A percentile compares a stretch with the other conserved stretches of the same genome.
phyloP scores from a whole-genome alignment of 2,888 invertebrate species.

The Psylliodes chrysocephalus region DNA sequence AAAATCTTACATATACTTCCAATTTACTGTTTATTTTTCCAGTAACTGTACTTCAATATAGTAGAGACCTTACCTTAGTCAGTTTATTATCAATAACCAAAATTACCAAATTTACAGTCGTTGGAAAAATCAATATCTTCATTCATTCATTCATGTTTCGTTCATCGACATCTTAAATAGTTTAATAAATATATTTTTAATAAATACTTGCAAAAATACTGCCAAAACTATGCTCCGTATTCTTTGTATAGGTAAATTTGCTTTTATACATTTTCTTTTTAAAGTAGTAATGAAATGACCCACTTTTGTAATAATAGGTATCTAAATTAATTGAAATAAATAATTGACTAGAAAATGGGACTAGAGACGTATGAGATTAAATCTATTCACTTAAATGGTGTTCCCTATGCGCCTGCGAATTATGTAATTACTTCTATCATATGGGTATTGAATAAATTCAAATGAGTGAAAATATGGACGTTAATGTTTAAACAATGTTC shows the following conservation, averaged over 20 bases:
- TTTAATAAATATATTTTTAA: conserved; percentile 52
- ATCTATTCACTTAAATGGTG: neutral
- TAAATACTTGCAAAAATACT: conserved; percentile 65
- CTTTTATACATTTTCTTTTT: conserved; percentile 18
- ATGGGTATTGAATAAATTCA: no score
- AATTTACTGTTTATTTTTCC: conserved; percentile 4
- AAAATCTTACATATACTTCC: neutral
- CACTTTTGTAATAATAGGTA: conserved; percentile 28
- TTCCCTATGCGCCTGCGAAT: neutral
- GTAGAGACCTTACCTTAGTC: no score
- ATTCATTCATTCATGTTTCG: conserved; percentile 6
- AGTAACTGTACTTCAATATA: no score
- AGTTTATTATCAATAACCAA: neutral
- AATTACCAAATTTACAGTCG: neutral
- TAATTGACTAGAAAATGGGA: conserved; percentile 63
- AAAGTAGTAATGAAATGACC: conserved; percentile 6
- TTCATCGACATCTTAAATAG: conserved; percentile 11
- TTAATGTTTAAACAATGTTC: no score
- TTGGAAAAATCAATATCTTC: neutral
- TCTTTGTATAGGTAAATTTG: conserved; percentile 50
- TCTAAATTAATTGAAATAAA: conserved; percentile 51
- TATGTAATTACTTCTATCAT: no score
- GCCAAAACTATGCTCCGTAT: conserved; percentile 62
- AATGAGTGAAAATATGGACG: no score
- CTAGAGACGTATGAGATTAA: conserved; percentile 55